Evolutionary conservation across 2,113 vertebrate species (phyloP), one percentile per base, ranked within the genome.

Genomic region (Myotis lucifugus): DNA sequence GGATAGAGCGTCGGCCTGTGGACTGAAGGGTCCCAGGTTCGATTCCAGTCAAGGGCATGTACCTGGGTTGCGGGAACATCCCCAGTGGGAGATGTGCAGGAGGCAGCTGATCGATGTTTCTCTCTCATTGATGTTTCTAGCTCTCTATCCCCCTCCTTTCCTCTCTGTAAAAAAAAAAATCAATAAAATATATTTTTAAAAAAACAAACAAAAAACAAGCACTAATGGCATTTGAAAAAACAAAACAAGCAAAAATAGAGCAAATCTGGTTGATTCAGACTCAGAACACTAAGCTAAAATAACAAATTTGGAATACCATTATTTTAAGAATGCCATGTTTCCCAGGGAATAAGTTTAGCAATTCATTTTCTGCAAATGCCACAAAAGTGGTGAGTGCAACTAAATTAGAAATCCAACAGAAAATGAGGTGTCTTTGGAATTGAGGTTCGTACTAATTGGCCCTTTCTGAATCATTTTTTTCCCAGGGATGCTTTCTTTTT

Each of bases 351-450:
- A 93, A 56, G 25, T 73, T 95, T 64, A 83, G 17, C 66, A 87
- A 76, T 74, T 78, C 5, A 82, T 96, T 97, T 94, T 92, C 73
- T n/a, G 42, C 5, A 64, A 88, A 89, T 19, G 42, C n/a, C 21
- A 88, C 54, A 82, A 27, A 52, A 95, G 61, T 77, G 32, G 69
- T 87, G 54, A 67, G 18, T 90, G 4, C 48, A 81, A 91, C 76
- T 88, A 11, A 84, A 92, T 90, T 34, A 61, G 52, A 92, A 85
- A 61, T 13, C 5, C n/a, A 87, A 56, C 25, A 90, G 59, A 61
- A 88, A 83, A 10, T 29, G 10, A 50, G 1, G 2, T 88, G n/a
- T 88, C 77, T 73, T 85, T 86, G 46, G 59, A 79, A 86, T 14
- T 64, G 48, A 66, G 19, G 18, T 27, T 91, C 23, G 6, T 70